These are phyloP conservation scores for Galleria mellonella DNA, from an alignment of 1,140 invertebrate genomes.

Conservation along the genomic window DNA sequence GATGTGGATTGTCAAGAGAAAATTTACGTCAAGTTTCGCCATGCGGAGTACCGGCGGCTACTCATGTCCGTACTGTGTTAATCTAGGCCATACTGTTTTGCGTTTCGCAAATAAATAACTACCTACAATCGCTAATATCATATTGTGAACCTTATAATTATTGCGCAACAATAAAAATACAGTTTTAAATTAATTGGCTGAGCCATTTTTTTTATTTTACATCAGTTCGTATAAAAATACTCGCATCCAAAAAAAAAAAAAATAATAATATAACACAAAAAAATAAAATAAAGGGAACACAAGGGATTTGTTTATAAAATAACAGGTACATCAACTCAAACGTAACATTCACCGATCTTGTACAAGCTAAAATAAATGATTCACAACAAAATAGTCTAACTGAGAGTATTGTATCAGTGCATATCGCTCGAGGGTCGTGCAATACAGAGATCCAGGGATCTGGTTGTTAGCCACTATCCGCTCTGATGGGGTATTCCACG, in stretches of 20 bases:
- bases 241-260: conserved; percentile 2
- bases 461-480: conserved; percentile 34
- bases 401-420: conserved; percentile 47
- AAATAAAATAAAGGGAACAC: conserved; percentile 20
- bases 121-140: conserved; percentile 21
- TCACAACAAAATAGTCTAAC: conserved; percentile 50
- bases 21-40: conserved; percentile 35
- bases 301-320: conserved; percentile 40
- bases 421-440: conserved; percentile 30
- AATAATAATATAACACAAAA: no score
- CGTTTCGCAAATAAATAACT: conserved; percentile 46
- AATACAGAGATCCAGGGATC: conserved; percentile 33
- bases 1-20: conserved; percentile 43
- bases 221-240: conserved; percentile 26
- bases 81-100: conserved; percentile 54
- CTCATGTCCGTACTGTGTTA: conserved; percentile 35
- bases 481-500: conserved; percentile 32
- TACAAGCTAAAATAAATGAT: conserved; percentile 36
- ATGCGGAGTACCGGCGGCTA: conserved; percentile 32
- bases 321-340: conserved; percentile 71
- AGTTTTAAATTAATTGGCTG: conserved; percentile 32
- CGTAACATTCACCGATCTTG: conserved; percentile 47
- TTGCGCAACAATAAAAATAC: conserved; percentile 24
- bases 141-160: conserved; percentile 9
- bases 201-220: conserved; percentile 46